These are phyloP conservation scores for Iphiclides podalirius DNA, from an alignment of 2,888 invertebrate species.

Conservation along the genomic window DNA sequence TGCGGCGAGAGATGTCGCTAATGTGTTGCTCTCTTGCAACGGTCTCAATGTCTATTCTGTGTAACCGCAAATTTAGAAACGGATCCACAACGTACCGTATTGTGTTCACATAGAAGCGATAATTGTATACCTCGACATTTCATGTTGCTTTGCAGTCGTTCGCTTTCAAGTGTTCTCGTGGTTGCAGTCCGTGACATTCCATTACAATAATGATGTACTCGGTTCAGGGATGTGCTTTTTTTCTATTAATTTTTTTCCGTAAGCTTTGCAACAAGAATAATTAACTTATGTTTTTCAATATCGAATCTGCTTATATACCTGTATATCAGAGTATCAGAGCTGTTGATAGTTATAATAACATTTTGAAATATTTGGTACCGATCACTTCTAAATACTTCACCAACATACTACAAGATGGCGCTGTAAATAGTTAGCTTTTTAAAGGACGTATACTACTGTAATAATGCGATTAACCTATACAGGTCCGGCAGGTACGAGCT, in stretches of 20 bases:
- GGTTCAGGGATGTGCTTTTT: conserved; percentile 49
- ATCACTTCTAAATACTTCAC: background rate
- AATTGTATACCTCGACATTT: conserved; percentile 29
- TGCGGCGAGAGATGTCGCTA: conserved; percentile 69
- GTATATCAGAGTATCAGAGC: too few relatives aligned
- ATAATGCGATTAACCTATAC: too few relatives aligned
- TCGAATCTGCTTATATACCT: too few relatives aligned
- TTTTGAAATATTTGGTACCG: background rate
- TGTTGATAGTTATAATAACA: too few relatives aligned
- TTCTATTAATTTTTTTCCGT: background rate
- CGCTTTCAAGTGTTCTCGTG: conserved; percentile 66
- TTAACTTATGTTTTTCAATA: too few relatives aligned
- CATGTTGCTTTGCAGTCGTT: conserved; percentile 41
- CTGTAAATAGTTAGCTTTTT: background rate
- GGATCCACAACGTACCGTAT: conserved; percentile 30
- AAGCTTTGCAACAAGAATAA: too few relatives aligned
- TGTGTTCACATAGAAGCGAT: conserved; percentile 20
- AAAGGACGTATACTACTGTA: too few relatives aligned
- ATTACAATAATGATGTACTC: conserved; percentile 74
- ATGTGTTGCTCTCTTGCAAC: conserved; percentile 67
- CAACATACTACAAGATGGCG: background rate
- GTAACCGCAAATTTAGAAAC: conserved; percentile 40
- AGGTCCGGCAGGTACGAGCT: too few relatives aligned
- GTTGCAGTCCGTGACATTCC: conserved; percentile 76
- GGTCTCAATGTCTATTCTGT: conserved; percentile 62